Base-by-base conservation (phyloP, 2,888 invertebrate genomes). In the Bellardia pandia region DNA sequence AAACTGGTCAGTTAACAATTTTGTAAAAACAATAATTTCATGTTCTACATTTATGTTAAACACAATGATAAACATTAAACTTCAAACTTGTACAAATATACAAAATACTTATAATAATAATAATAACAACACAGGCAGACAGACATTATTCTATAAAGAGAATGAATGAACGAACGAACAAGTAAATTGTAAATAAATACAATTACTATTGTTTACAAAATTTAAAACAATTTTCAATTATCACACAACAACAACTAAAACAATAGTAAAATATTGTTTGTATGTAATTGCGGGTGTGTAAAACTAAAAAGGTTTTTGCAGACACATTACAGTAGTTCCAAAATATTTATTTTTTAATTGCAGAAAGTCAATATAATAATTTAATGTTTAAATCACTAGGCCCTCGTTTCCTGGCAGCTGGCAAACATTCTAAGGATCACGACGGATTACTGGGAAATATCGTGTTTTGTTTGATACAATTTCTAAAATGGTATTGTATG, bases 181-280 rank as follows among this genome's bases (percentile, higher is more conserved):
- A 23, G 23, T 23, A 23, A 0, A 1, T 23, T 0, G 23, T 23
- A 23, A 23, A 51, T 69, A 33, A 69, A 69, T 51, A 69, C 68
- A 69, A 51, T 69, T 69, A 51, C 68, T 69, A 69, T 72, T 58
- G 72, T 72, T 72, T 56, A 72, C 72, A 72, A 72, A 72, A 72
- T 72, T 72, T 72, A 40, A 72, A 23, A 72, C 72, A 72, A 72
- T 72, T 72, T 72, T 72, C 42, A 72, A 72, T 72, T 72, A 72
- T 72, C 56, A 72, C 30, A 56, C 56, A 58, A 58, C 23, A 40
- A 56, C 56, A 72, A 56, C 48, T 45, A 66, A 45, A 66, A 66
- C 40, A 64, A 16, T 8, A 48, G 48, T 48, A 68, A 68, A 13
- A 68, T 6, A 23, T 23, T 23, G 23, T 23, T 23, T 23, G 23